Evolutionary conservation across 1,140 invertebrate genomes (phyloP).

Genomic region (Zaprionus inermis): DNA sequence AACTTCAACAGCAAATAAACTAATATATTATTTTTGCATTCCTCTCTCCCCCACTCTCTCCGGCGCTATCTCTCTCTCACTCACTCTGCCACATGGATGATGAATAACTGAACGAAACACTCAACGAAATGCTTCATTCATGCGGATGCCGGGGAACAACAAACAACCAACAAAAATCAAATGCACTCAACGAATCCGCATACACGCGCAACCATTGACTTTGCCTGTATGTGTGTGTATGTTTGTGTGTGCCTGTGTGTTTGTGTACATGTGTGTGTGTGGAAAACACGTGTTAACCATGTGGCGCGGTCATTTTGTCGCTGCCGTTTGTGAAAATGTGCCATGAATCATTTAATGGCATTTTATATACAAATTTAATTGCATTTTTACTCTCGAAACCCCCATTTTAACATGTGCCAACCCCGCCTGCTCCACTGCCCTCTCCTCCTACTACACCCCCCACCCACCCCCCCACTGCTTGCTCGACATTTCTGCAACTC

Average conservation of each 20-base stretch:
- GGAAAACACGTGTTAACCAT: constrained; percentile 75
- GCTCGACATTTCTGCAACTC: constrained; percentile 18
- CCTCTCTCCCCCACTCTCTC: background rate
- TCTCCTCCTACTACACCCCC: background rate
- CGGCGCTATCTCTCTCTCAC: constrained; percentile 1
- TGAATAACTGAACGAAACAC: constrained; percentile 37
- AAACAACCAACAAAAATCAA: constrained; percentile 33
- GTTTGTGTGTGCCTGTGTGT: background rate
- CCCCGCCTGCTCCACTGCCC: background rate
- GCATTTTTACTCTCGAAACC: constrained; percentile 51
- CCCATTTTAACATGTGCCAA: constrained; percentile 25
- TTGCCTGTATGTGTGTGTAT: background rate
- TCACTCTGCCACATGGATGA: constrained; percentile 14
- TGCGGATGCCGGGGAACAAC: constrained; percentile 22
- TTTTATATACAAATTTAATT: constrained; percentile 69
- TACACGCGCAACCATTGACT: constrained; percentile 9
- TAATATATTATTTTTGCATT: constrained; percentile 33
- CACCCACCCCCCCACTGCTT: too few species aligned
- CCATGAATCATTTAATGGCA: constrained; percentile 74
- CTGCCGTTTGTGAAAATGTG: constrained; percentile 60
- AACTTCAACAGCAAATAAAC: constrained; percentile 29
- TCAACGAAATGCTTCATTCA: constrained; percentile 42
- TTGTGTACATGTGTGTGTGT: constrained; percentile 10
- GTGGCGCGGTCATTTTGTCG: constrained; percentile 57
- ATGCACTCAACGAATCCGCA: constrained; percentile 36